Percentiles rank a stretch among this genome's conserved stretches.
These are phyloP conservation scores for Tetramorium simillimum DNA, from an alignment of 1,140 invertebrate species.

Conservation along the genomic window DNA sequence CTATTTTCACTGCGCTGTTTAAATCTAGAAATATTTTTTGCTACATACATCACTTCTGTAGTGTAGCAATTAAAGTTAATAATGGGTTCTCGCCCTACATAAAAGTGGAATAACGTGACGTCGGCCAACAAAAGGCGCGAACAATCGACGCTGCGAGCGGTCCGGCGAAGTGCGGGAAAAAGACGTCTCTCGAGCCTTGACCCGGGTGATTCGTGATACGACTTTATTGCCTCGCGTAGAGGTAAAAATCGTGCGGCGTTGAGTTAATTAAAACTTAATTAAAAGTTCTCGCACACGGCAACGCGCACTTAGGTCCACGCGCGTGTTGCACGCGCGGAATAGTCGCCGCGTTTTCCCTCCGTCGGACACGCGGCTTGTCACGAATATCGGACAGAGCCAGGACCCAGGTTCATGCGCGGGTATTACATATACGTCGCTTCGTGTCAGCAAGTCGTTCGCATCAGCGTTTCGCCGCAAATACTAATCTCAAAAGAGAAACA, in stretches of 20 bases:
- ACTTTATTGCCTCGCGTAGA: not conserved
- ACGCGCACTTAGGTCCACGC: not conserved
- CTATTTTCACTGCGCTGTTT: not conserved
- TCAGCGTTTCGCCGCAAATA: constrained; percentile 30
- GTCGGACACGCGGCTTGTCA: constrained; percentile 19
- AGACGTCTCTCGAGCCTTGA: constrained; percentile 62
- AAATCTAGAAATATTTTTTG: constrained; percentile 35
- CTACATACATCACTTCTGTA: not conserved
- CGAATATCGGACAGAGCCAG: not conserved
- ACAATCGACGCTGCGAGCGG: constrained; percentile 43
- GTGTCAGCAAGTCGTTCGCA: not conserved
- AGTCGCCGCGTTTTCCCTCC: not conserved
- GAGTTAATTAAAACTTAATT: constrained; percentile 72
- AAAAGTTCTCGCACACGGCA: constrained; percentile 29
- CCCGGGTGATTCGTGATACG: constrained; percentile 35
- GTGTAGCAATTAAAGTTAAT: constrained; percentile 52
- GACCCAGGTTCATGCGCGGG: not conserved
- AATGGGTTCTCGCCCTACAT: constrained; percentile 38
- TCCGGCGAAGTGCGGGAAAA: constrained; percentile 43
- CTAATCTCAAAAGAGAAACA: constrained; percentile 51
- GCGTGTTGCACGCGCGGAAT: constrained; percentile 39
- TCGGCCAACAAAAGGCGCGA: constrained; percentile 34
- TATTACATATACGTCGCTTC: not conserved
- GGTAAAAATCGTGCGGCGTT: constrained; percentile 26
- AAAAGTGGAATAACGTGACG: constrained; percentile 46